Base-by-base conservation (phyloP, 2,888 invertebrate genomes). In the Orthosia gracilis region DNA sequence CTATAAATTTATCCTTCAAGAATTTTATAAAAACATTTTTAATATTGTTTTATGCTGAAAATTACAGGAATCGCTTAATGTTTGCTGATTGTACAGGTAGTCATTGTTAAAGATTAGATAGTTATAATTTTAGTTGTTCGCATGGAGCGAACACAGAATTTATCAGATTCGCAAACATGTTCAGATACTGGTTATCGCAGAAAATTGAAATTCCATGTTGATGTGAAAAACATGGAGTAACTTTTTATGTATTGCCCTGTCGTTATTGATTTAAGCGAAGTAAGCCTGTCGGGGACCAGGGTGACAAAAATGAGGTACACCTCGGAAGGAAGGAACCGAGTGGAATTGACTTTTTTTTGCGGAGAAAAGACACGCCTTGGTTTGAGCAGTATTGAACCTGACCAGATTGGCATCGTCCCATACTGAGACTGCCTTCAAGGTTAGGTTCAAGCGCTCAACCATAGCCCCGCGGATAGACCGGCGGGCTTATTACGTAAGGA, bases 81-180 rank as follows among this genome's bases (percentile, higher is more conserved):
- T 50, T 55, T 59, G 12, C 18, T 18, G 17, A 17, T 13, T 26
- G 4, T 5, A 61, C 12, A 66, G 21, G 63, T 76, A 81, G 77
- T 71, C 26, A 11, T 58, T 72, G 72, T 66, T 45, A 23, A 1
- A 77, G 82, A 80, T 82, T 55, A 80, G 72, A 77, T 82, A 82
- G 49, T 40, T n/a, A 13, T 57, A 45, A 2, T 45, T 54, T 45
- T 17, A 26, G 40, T 49, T 59, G 31, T 55, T n/a, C n/a, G 52
- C 17, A n/a, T 52, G 54, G 5, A 40, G 26, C 21, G 4, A 54
- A 49, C 47, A 61, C 13, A 50, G 12, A 54, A 55, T 31, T 66
- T 77, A 82, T 67, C 73, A 49, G 11, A 40, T 73, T 57, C 23
- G 59, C 49, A 82, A 72, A 69, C 31, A 80, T 59, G 64, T 71